A percentile compares a stretch with the other conserved stretches of the same genome.
These are phyloP conservation scores for Leptodactylus fallax DNA, from an alignment of 2,797 vertebrate species.

Conservation along the genomic window DNA sequence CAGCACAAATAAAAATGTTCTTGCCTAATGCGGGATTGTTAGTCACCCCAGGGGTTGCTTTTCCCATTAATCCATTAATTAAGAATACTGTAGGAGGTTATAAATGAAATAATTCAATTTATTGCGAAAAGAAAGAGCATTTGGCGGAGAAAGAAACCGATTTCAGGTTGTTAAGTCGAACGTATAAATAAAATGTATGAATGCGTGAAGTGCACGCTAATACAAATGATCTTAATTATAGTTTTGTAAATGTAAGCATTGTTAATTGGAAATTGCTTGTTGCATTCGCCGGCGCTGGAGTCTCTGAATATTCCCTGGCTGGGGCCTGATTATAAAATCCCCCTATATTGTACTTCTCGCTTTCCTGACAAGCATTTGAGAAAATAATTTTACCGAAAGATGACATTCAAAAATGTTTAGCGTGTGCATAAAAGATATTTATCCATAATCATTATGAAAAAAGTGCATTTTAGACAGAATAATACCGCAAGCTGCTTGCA, in stretches of 20 bases:
- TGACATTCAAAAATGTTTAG: constrained; percentile 55
- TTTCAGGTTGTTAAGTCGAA: not conserved
- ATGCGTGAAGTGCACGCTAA: not conserved
- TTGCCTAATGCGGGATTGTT: not conserved
- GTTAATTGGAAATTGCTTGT: constrained; percentile 5
- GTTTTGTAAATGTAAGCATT: not conserved
- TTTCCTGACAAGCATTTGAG: constrained; percentile 32
- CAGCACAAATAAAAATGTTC: not conserved
- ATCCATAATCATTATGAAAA: constrained; percentile 40
- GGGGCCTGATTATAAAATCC: constrained; percentile 22
- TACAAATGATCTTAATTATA: constrained; percentile 32
- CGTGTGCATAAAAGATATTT: constrained; percentile 52
- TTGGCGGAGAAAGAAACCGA: constrained; percentile 2
- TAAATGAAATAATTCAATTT: constrained; percentile 34
- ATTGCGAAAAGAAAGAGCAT: not conserved
- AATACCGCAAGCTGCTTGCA: constrained; percentile 20
- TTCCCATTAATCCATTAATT: constrained; percentile 11
- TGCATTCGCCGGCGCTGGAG: not conserved
- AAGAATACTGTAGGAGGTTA: not conserved
- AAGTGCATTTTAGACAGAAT: constrained; percentile 47
- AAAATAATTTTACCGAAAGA: constrained; percentile 39
- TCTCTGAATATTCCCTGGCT: constrained; percentile 2
- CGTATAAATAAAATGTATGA: not conserved
- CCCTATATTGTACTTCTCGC: constrained; percentile 32
- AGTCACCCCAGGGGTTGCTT: constrained; percentile 5